Evolutionary conservation across 2,113 vertebrate species (phyloP).

Genomic region (Aramus guarauna): DNA sequence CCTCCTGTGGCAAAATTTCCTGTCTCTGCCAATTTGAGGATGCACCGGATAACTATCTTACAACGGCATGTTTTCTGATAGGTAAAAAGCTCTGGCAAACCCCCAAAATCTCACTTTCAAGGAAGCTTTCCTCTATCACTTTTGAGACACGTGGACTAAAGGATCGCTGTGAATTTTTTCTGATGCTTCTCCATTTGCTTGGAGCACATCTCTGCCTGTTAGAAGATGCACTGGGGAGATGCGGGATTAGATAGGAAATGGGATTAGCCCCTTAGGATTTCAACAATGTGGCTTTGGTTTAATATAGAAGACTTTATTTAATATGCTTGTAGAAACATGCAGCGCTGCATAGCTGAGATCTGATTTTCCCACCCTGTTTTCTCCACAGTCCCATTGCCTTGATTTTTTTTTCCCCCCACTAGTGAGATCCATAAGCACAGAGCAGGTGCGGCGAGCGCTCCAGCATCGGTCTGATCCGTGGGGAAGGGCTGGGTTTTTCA

Average conservation of each 20-base stretch:
- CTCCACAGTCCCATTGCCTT: background rate
- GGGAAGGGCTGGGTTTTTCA: background rate
- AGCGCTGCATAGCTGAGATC: background rate
- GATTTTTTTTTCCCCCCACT: background rate
- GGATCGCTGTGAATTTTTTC: background rate
- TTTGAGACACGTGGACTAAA: background rate
- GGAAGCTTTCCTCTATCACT: background rate
- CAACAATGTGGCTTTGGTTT: background rate
- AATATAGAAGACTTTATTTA: background rate
- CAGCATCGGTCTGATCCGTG: background rate
- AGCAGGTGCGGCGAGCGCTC: background rate
- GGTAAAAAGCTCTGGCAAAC: background rate
- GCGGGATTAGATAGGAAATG: background rate
- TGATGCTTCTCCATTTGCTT: background rate
- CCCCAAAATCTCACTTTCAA: background rate
- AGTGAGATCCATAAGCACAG: background rate
- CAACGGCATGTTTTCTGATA: background rate
- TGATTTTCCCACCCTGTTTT: background rate
- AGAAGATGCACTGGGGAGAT: background rate
- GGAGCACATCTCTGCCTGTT: background rate
- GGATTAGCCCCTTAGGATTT: slow-evolving; percentile 6
- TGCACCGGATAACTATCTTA: background rate
- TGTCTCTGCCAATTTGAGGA: background rate
- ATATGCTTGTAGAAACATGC: background rate
- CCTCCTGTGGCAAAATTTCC: background rate